A percentile compares a stretch with the other conserved stretches of the same genome.
These are phyloP conservation scores for Spongia lamella DNA, from an alignment of 37 sponge, comb jelly and placozoan species.

Conservation along the genomic window DNA sequence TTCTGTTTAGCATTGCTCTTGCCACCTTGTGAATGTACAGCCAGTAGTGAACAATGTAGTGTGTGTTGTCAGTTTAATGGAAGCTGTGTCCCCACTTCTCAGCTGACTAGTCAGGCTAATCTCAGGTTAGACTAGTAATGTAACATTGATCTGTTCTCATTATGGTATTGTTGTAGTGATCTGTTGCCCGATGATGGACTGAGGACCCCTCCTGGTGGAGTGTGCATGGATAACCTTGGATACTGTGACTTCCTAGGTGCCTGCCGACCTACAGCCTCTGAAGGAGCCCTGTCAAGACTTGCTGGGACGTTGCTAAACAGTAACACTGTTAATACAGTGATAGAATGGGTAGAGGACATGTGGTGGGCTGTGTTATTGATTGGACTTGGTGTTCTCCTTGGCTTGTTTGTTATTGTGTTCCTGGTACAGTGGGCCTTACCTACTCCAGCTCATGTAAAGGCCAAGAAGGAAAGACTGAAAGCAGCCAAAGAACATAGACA, in stretches of 20 bases:
- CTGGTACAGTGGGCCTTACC: slow-evolving; percentile 63
- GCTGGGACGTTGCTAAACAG: slow-evolving; percentile 5
- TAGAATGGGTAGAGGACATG: slow-evolving; percentile 40
- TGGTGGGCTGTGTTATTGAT: slow-evolving; percentile 73
- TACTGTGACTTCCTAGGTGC: slow-evolving; percentile 73
- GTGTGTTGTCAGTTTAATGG: slow-evolving; percentile 50
- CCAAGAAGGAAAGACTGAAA: slow-evolving; percentile 9
- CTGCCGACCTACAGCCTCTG: slow-evolving; percentile 31
- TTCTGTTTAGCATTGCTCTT: slow-evolving; percentile 48
- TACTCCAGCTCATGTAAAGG: slow-evolving; percentile 54
- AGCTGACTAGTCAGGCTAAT: not conserved
- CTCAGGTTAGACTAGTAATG: not conserved
- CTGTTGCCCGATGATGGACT: not conserved
- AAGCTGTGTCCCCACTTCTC: slow-evolving; percentile 31
- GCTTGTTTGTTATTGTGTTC: slow-evolving; percentile 65
- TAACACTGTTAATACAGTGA: not conserved
- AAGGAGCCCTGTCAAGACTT: slow-evolving; percentile 34
- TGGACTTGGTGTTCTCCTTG: slow-evolving; percentile 53
- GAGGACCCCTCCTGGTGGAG: slow-evolving; percentile 1
- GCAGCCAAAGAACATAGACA: too few relatives aligned
- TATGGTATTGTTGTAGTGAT: not conserved
- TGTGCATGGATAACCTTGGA: slow-evolving; percentile 58
- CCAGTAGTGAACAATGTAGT: slow-evolving; percentile 30
- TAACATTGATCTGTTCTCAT: not conserved
- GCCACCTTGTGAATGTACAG: slow-evolving; percentile 50